Base-by-base conservation (phyloP, 1,140 invertebrate genomes). In the Ooceraea biroi region DNA sequence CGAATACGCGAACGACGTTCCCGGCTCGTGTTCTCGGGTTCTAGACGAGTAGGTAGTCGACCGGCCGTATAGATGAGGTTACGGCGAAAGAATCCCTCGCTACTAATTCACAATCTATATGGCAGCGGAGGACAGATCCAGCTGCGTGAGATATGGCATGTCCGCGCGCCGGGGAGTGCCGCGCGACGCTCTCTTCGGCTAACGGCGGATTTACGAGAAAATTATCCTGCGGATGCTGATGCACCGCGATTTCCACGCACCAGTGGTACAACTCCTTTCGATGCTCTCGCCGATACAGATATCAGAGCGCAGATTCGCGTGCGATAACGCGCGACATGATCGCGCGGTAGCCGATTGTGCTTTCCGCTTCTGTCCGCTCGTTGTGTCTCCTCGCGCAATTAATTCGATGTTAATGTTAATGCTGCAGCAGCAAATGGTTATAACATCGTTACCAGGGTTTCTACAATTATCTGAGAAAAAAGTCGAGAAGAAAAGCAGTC, bases 61-160 rank as follows among this genome's bases (percentile, higher is more conserved):
- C 71, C 27, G 30, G 19, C 44, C 66, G 36, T 63, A 36, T 36
- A 61, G 82, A 63, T 80, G 58, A 65, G 69, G 22, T 71, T 85
- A 82, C 66, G 66, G 27, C 19, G 85, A 82, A 85, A 74, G 74
- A 69, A 63, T 71, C 46, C 36, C 25, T 50, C 41, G 52, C 73
- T 57, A 80, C 69, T 80, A 85, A 86, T 85, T 72, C 61, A 58
- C 44, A 69, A 77, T 82, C 46, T 71, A 57, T 52, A 65, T 48
- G 12, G 63, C 58, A 76, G 25, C 27, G n/a, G 41, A 65, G 25
- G 55, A 58, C 80, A 68, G 72, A 50, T 61, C 52, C 55, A 71
- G 82, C 63, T 84, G 63, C 52, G 41, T 58, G 77, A 82, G n/a
- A 82, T 72, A 60, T 69, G 41, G 25, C 36, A 55, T 58, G 58